Evolutionary conservation across 1,140 invertebrate genomes (phyloP).

Genomic region (Doryteuthis pealeii): DNA sequence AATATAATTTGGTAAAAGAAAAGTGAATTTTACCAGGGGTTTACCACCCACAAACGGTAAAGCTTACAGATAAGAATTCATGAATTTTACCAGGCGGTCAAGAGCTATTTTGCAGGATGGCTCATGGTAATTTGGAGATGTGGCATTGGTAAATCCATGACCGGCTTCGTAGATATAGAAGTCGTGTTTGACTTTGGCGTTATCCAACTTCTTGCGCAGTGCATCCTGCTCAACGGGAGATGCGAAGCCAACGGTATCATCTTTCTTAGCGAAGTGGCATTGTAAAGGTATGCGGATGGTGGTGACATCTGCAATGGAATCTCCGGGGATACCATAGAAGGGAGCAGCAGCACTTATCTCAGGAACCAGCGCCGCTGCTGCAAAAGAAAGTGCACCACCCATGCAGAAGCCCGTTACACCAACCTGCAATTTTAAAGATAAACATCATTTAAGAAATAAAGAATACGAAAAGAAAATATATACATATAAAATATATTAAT

Average conservation of each 20-base stretch:
- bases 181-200: constrained; percentile 13
- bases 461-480: too few species aligned
- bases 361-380: constrained; percentile 36
- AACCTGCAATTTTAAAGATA: constrained; percentile 27
- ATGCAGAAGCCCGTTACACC: constrained; percentile 55
- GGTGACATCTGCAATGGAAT: constrained; percentile 37
- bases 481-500: too few species aligned
- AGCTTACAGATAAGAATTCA: neutral
- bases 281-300: constrained; percentile 48
- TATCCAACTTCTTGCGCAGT: constrained; percentile 16
- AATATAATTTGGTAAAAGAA: too few species aligned
- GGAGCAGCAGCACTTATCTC: constrained; percentile 47
- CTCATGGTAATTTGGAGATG: constrained; percentile 24
- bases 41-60: too few species aligned
- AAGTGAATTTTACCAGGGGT: too few species aligned
- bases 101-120: constrained; percentile 24
- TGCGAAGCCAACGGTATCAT: constrained; percentile 35
- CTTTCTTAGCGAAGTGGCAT: constrained; percentile 48
- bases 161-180: constrained; percentile 27
- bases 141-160: constrained; percentile 30
- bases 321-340: constrained; percentile 50
- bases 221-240: constrained; percentile 22
- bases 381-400: constrained; percentile 51
- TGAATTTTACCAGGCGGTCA: neutral
- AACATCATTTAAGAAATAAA: too few species aligned